Evolutionary conservation across 2,113 vertebrate species (phyloP).

Genomic region (Sminthopsis crassicaudata): DNA sequence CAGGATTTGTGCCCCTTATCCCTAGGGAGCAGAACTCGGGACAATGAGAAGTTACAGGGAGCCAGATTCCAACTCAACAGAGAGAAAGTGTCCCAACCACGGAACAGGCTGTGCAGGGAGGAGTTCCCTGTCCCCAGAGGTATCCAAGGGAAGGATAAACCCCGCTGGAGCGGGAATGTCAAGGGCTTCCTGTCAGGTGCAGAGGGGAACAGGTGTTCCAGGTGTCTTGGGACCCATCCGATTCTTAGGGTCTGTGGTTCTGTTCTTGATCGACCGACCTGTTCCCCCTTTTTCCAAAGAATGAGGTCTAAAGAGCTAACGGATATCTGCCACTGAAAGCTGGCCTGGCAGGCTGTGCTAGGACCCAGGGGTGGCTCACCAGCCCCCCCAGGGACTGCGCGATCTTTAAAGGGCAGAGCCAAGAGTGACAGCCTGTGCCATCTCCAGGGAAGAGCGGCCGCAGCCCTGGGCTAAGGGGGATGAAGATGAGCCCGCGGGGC

Average conservation of each 20-base stretch:
- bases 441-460: slow-evolving; percentile 64
- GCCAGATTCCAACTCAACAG: neutral
- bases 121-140: neutral
- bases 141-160: neutral
- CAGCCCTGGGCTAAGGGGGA: neutral
- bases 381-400: slow-evolving; percentile 59
- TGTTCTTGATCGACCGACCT: neutral
- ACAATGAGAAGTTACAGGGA: neutral
- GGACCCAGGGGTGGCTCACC: slow-evolving; percentile 72
- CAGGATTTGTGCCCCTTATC: neutral
- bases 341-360: slow-evolving; percentile 73
- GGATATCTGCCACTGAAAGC: neutral
- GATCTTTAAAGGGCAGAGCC: slow-evolving; percentile 68
- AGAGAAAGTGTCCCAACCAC: neutral
- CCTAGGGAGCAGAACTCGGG: neutral
- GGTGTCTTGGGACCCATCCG: neutral
- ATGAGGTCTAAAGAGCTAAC: neutral
- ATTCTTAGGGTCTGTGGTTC: neutral
- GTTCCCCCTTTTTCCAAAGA: neutral
- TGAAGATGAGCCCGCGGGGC: slow-evolving; percentile 7
- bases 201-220: neutral
- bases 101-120: neutral
- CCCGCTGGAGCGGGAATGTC: neutral
- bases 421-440: slow-evolving; percentile 78
- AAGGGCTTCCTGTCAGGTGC: neutral